phyloP scores from a whole-genome alignment of 1,140 invertebrate species.

The Ladona fulva region DNA sequence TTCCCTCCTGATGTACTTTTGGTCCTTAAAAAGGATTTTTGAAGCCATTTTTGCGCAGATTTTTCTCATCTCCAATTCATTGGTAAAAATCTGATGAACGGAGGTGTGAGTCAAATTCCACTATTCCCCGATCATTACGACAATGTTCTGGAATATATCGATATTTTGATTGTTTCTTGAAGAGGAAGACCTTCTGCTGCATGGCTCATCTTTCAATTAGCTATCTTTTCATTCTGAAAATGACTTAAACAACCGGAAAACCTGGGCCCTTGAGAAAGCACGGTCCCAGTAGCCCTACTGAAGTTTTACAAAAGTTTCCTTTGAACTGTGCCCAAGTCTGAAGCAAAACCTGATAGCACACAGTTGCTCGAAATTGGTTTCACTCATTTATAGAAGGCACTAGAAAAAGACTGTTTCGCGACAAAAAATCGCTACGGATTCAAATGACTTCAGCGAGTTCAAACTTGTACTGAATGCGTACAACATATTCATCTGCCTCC shows the following conservation, averaged over 20 bases:
- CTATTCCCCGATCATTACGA: slow-evolving; percentile 17
- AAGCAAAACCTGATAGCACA: no score
- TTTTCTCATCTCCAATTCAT: slow-evolving; percentile 23
- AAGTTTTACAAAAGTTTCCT: no score
- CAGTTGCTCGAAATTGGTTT: slow-evolving; percentile 20
- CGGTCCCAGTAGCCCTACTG: slow-evolving; percentile 18
- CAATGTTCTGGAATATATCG: slow-evolving; percentile 15
- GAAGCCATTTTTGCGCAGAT: no score
- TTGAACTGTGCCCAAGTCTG: no score
- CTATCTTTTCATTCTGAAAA: slow-evolving; percentile 25
- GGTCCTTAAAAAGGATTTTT: slow-evolving; percentile 14
- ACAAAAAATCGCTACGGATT: neutral
- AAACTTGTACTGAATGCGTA: neutral
- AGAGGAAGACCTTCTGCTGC: slow-evolving; percentile 19
- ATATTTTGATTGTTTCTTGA: slow-evolving; percentile 21
- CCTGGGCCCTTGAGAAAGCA: slow-evolving; percentile 21
- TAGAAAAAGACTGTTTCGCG: slow-evolving; percentile 13
- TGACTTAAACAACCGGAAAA: slow-evolving; percentile 22
- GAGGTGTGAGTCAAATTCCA: slow-evolving; percentile 21
- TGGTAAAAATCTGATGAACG: slow-evolving; percentile 26
- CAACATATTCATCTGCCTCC: neutral
- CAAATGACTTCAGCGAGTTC: neutral
- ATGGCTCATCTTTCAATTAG: slow-evolving; percentile 23
- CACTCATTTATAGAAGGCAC: slow-evolving; percentile 18
- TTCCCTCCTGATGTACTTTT: slow-evolving; percentile 17